Evolutionary conservation across 2,888 invertebrate genomes (phyloP).

Genomic region (Xanthorhoe spadicearia): DNA sequence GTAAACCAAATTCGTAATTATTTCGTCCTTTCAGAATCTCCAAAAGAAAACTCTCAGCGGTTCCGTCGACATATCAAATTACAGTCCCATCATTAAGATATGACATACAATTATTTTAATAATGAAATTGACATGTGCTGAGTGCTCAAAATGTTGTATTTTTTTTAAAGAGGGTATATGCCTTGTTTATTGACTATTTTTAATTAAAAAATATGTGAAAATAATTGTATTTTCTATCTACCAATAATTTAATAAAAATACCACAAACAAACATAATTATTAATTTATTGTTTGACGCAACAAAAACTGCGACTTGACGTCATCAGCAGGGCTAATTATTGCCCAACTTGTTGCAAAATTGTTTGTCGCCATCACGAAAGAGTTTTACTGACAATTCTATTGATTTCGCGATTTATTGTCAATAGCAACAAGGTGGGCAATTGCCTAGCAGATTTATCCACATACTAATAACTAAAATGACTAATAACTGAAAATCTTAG

Average conservation of each 20-base stretch:
- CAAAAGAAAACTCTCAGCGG: conserved; percentile 88
- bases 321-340: no score
- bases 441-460: no score
- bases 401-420: no score
- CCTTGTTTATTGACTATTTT: conserved; percentile 37
- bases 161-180: conserved; percentile 40
- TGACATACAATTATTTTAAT: conserved; percentile 54
- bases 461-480: no score
- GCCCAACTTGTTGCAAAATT: no score
- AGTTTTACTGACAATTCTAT: no score
- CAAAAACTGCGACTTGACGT: no score
- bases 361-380: no score
- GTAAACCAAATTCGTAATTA: conserved; percentile 19
- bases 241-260: neutral
- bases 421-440: no score
- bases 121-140: conserved; percentile 44
- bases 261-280: no score
- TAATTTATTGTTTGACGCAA: no score
- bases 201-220: conserved; percentile 18
- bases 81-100: conserved; percentile 84
- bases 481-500: no score
- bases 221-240: neutral
- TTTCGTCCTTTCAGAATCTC: conserved; percentile 84
- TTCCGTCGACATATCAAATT: conserved; percentile 87
- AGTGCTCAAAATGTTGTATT: conserved; percentile 37